Base-by-base conservation (phyloP, 2,888 invertebrate species). In the Lissonota sp. region DNA sequence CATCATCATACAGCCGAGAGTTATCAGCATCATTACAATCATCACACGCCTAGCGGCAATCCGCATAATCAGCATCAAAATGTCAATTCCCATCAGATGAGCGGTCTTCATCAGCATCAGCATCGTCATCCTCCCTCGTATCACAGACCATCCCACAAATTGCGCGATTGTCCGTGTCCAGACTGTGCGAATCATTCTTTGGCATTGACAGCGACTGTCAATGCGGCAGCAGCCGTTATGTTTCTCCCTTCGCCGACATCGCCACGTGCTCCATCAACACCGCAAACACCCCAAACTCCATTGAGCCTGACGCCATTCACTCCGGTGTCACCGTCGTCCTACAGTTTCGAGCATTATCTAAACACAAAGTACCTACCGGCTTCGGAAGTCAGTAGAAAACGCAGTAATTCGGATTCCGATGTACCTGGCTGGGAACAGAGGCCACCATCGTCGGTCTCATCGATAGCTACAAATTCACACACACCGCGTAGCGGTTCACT, bases 351-450 rank as follows among this genome's bases (percentile, higher is more conserved):
- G 91, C 94, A 94, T 87, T 95, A 95, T 91, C 93, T 95, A 78
- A 94, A 95, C 91, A 94, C 94, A 84, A 95, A 95, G 93, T 95
- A 95, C 93, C 94, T 95, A 91, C 95, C 95, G 5, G 94, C 94
- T 87, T 93, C 95, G 7, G 94, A 94, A 87, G 93, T 95, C 55
- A 94, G 94, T 87, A 93, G 95, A 46, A 93, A 94, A 82, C 93
- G 95, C 75, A 95, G 95, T 88, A 95, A 95, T 87, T 95, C 95
- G 49, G 95, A 96, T 88, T 95, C 95, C 4, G 95, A 96, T 87
- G 92, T 95, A 79, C 94, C 94, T 39, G 90, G 84, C 77, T 85
- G 85, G 83, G 87, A 88, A 83, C 92, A 83, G 86, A 89, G 88
- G 86, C 92, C 85, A 83, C 90, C 83, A 82, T 93, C 86, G 80